Evolutionary conservation across 2,113 vertebrate genomes (phyloP).

Genomic region (Gobius niger): DNA sequence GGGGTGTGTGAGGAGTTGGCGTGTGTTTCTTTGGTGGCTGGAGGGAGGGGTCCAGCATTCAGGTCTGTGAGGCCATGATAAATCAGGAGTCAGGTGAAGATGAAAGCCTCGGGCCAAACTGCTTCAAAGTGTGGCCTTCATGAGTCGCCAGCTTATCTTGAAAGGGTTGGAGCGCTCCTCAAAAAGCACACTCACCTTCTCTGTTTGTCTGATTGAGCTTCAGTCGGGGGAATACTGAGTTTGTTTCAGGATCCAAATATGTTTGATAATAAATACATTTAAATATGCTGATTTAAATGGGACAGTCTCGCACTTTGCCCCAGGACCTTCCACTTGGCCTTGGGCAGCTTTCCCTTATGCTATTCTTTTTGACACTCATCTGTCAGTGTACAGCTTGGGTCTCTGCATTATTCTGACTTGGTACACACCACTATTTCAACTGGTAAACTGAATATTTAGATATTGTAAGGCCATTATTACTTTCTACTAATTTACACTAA

Average conservation of each 20-base stretch:
- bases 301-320: not conserved
- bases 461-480: too few species aligned
- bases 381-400: not conserved
- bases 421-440: not conserved
- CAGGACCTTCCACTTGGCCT: not conserved
- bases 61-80: constrained; percentile 64
- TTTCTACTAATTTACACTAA: too few species aligned
- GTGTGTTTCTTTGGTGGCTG: constrained; percentile 50
- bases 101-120: constrained; percentile 66
- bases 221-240: constrained; percentile 11
- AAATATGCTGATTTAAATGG: not conserved
- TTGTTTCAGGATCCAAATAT: constrained; percentile 14
- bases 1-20: constrained; percentile 32
- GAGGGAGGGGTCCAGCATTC: constrained; percentile 52
- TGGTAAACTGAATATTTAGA: not conserved
- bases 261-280: not conserved
- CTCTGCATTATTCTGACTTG: not conserved
- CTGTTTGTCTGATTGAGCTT: constrained; percentile 48
- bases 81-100: constrained; percentile 69
- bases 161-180: constrained; percentile 54
- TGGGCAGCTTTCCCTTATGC: not conserved
- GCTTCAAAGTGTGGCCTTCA: constrained; percentile 65
- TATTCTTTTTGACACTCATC: not conserved
- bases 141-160: constrained; percentile 64
- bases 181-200: constrained; percentile 36